Evolutionary conservation across 2,888 invertebrate genomes (phyloP), one percentile per base, ranked within the genome.

Genomic region (Macrosoma leucophasiata): DNA sequence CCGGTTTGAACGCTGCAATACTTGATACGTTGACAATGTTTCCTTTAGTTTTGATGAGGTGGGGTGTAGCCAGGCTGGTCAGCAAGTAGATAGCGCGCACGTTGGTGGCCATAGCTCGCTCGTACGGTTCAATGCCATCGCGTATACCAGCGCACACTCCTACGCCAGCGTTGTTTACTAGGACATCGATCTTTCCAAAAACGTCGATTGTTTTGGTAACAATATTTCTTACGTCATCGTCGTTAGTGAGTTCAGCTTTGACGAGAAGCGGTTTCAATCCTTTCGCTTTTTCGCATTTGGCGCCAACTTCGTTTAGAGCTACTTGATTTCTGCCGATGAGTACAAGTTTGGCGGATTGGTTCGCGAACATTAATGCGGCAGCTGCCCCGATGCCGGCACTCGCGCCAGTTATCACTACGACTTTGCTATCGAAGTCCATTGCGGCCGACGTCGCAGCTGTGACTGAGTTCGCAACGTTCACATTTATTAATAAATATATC

Each of bases 1-100:
- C 72, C 8, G 75, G 53, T 84, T 90, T 64, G 70, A 88, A 53
- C 11, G 97, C 97, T 55, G 91, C 92, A 3, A 97, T 93, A 66
- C 96, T 96, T 9, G 97, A 97, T 1, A 98, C 92, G 68, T 97
- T 98, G 0, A 98, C 94, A 48, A 96, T 89, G 50, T 88, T 93
- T 12, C 96, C 96, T 68, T 93, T 91, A 0, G 89, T 86, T 69
- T 89, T 84, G 8, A 93, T 86, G 17, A 97, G 84, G 74, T 95
- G 87, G 2, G 96, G 96, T 1, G 92, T 90, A 28, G 92, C 92
- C 42, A 96, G 65, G 85, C 91, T 91, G 1, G 94, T 95, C 45
- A 97, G 71, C 23, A 91, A 87, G 61, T 91, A 93, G 25, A 91
- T 76, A 2, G 91, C 86, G 48, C 95, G 88, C 9, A 95, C 89